A percentile compares a stretch with the other conserved stretches of the same genome.
Conservation (phyloP, 2,113 vertebrate genomes). For the Rana temporaria region DNA sequence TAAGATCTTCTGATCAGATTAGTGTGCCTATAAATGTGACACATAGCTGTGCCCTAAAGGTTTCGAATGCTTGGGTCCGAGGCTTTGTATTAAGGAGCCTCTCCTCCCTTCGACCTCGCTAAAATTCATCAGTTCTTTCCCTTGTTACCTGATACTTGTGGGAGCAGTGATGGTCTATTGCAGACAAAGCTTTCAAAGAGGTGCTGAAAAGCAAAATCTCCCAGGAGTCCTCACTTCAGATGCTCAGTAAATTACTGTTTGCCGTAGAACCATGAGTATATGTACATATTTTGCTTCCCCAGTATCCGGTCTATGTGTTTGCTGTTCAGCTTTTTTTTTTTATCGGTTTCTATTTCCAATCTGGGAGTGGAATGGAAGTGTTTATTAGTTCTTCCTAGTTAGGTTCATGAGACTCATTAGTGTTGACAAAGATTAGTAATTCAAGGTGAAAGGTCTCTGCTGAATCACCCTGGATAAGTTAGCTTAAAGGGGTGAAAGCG, state of each 20-base stretch:
- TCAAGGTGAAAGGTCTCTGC: constrained; percentile 64
- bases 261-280: constrained; percentile 61
- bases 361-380: not conserved
- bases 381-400: constrained; percentile 50
- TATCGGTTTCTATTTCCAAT: not conserved
- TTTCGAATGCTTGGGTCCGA: constrained; percentile 59
- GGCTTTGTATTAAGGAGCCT: constrained; percentile 69
- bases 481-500: constrained; percentile 59
- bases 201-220: constrained; percentile 86
- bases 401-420: constrained; percentile 65
- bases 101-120: constrained; percentile 67
- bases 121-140: constrained; percentile 65
- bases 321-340: constrained; percentile 31
- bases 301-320: not conserved
- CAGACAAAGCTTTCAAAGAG: constrained; percentile 92
- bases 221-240: constrained; percentile 70
- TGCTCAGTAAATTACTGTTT: constrained; percentile 71
- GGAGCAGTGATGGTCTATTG: constrained; percentile 84
- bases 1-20: constrained; percentile 69
- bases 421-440: constrained; percentile 62
- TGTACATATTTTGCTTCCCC: not conserved
- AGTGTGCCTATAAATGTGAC: constrained; percentile 72
- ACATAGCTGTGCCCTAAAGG: constrained; percentile 66
- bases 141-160: constrained; percentile 93
- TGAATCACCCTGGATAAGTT: constrained; percentile 65